Evolutionary conservation across 1,140 invertebrate genomes (phyloP).

Genomic region (Chironomus striatipennis): DNA sequence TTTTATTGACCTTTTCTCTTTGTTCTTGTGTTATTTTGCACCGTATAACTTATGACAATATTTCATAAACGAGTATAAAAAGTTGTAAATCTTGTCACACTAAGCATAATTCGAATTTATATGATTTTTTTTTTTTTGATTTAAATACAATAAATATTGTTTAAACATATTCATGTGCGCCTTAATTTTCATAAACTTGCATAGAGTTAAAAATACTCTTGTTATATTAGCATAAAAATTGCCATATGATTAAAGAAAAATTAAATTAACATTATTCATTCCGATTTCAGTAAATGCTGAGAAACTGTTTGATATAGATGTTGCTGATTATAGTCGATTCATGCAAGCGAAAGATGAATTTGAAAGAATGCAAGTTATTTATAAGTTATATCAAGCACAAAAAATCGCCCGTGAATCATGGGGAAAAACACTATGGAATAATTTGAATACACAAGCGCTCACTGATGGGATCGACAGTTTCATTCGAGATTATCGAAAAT

Average conservation of each 20-base stretch:
- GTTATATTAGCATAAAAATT: no score
- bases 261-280: neutral
- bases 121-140: no score
- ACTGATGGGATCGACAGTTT: constrained; percentile 80
- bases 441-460: constrained; percentile 72
- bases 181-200: no score
- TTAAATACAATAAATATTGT: no score
- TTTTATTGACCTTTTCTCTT: neutral
- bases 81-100: no score
- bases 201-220: no score
- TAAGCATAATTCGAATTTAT: no score
- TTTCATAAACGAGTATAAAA: no score
- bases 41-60: neutral
- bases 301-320: constrained; percentile 72
- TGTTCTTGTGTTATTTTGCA: neutral
- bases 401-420: constrained; percentile 66
- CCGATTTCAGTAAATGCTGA: constrained; percentile 54
- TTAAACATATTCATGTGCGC: no score
- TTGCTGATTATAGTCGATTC: constrained; percentile 72
- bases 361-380: constrained; percentile 60
- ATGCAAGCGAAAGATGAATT: constrained; percentile 61
- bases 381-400: constrained; percentile 69
- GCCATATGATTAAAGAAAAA: no score
- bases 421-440: constrained; percentile 78
- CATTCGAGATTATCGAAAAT: constrained; percentile 62